A percentile compares a stretch with the other conserved stretches of the same genome.
phyloP scores from a whole-genome alignment of 2,888 invertebrate species.

The Plagodis dolabraria region DNA sequence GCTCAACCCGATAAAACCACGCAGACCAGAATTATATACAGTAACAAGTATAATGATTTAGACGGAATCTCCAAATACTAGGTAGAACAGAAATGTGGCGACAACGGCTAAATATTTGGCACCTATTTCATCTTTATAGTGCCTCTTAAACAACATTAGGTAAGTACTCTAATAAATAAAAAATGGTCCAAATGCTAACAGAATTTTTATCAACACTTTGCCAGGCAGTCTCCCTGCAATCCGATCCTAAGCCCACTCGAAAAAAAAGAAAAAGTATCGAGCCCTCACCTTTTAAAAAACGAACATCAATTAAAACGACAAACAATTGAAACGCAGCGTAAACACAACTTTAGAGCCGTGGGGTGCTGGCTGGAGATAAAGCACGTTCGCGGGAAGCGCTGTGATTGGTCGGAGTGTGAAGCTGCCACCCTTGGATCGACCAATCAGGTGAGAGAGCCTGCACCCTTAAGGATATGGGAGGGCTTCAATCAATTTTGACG shows the following conservation, averaged over 20 bases:
- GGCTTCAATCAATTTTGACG: conserved; percentile 20
- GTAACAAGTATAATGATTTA: too few species aligned
- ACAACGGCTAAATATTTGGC: too few species aligned
- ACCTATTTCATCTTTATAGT: too few species aligned
- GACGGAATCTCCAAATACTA: too few species aligned
- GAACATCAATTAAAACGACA: conserved; percentile 77
- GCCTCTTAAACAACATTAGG: too few species aligned
- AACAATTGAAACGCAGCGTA: conserved; percentile 80
- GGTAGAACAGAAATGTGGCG: too few species aligned
- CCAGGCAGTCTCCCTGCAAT: conserved; percentile 29
- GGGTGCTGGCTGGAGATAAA: conserved; percentile 71
- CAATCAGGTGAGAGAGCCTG: conserved; percentile 52
- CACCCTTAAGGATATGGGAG: conserved; percentile 50
- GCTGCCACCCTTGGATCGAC: conserved; percentile 55
- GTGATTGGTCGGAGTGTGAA: conserved; percentile 58
- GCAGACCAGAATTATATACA: too few species aligned
- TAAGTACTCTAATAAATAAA: too few species aligned
- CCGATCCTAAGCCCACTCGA: conserved; percentile 33
- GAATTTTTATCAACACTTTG: conserved; percentile 12
- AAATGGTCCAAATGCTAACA: not conserved
- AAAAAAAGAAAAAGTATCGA: conserved; percentile 39
- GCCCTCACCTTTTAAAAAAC: conserved; percentile 56
- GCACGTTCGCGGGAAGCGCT: conserved; percentile 61
- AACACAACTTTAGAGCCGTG: conserved; percentile 67
- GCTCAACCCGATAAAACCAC: too few species aligned